A percentile compares a stretch with the other conserved stretches of the same genome.
phyloP scores from a whole-genome alignment of 2,113 vertebrate species.

The Coturnix japonica region DNA sequence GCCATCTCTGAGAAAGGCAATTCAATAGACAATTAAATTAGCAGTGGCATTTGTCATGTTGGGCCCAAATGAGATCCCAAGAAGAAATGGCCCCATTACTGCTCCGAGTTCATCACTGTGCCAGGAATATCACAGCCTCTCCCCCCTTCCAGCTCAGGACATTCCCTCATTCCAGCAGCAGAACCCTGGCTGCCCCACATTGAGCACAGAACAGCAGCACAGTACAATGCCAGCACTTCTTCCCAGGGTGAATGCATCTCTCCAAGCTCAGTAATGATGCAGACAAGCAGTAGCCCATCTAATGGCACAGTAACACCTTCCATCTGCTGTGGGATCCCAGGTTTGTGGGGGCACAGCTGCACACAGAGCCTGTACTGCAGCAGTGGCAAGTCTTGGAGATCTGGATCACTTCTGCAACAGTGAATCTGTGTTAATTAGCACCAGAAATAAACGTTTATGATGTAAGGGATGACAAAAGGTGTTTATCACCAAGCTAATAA shows the following conservation, averaged over 20 bases:
- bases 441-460: slow-evolving; percentile 52
- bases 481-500: slow-evolving; percentile 50
- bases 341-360: slow-evolving; percentile 52
- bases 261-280: background rate
- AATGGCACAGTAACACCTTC: slow-evolving; percentile 6
- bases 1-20: slow-evolving; percentile 24
- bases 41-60: slow-evolving; percentile 35
- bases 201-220: no score
- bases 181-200: no score
- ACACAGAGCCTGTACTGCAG: background rate
- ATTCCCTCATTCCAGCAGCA: no score
- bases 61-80: slow-evolving; percentile 14
- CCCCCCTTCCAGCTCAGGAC: no score
- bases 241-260: background rate
- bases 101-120: background rate
- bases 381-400: slow-evolving; percentile 30
- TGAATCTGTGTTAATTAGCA: slow-evolving; percentile 60
- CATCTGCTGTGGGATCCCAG: slow-evolving; percentile 34
- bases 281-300: slow-evolving; percentile 11
- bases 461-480: slow-evolving; percentile 44
- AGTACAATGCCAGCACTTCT: background rate
- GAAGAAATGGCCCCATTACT: background rate
- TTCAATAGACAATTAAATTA: slow-evolving; percentile 57
- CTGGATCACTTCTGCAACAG: slow-evolving; percentile 42
- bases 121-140: background rate